These are phyloP conservation scores for Oscheius sp. DNA, from an alignment of 1,140 invertebrate genomes.

Conservation along the genomic window DNA sequence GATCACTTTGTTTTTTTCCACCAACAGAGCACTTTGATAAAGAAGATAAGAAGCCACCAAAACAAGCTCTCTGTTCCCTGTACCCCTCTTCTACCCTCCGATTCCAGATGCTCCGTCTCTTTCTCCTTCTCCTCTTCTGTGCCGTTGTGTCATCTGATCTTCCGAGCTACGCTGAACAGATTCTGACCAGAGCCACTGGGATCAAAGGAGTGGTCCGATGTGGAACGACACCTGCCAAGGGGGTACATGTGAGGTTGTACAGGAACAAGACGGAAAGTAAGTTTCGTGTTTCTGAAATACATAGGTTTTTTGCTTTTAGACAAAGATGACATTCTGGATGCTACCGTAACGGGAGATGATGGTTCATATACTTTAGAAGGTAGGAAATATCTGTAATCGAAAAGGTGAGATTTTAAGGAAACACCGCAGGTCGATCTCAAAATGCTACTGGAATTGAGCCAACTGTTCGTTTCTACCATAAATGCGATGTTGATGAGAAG, in stretches of 20 bases:
- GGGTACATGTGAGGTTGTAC: conserved; percentile 22
- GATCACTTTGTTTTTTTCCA: too few species aligned
- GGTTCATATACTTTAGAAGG: conserved; percentile 5
- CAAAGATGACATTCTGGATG: conserved; percentile 24
- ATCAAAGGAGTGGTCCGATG: conserved; percentile 25
- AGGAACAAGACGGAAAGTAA: conserved; percentile 25
- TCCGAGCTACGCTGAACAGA: conserved; percentile 8
- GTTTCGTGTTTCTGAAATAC: neutral
- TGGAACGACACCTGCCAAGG: conserved; percentile 18
- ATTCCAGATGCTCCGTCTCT: neutral
- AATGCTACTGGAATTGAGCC: conserved; percentile 32
- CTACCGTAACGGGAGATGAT: conserved; percentile 12
- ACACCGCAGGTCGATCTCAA: conserved; percentile 20
- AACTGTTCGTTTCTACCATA: conserved; percentile 31
- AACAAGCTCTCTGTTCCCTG: too few species aligned
- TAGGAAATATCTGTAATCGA: neutral
- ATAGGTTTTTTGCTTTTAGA: conserved; percentile 14
- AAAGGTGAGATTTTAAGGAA: neutral
- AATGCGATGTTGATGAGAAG: conserved; percentile 26
- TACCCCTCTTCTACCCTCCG: too few species aligned
- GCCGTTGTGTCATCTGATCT: neutral
- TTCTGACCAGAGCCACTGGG: conserved; percentile 21
- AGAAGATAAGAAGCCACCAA: too few species aligned
- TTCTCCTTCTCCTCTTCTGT: neutral
- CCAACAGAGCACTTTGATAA: too few species aligned